Evolutionary conservation across 2,113 vertebrate species (phyloP).

Genomic region (Mesembrinibis cayennensis): DNA sequence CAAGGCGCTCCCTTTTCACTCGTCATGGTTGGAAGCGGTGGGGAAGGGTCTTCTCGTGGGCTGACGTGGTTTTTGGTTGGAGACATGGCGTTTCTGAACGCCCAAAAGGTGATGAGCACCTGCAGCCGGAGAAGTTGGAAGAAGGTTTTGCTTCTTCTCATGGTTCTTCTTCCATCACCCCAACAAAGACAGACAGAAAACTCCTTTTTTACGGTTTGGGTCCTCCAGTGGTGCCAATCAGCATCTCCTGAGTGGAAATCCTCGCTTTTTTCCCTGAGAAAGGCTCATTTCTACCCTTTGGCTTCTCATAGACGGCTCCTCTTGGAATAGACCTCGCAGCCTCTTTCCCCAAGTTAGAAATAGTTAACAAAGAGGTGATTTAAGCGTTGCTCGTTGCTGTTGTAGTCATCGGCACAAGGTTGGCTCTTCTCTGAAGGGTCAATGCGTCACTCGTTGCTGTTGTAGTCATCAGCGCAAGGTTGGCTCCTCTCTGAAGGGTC

Average conservation of each 20-base stretch:
- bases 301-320: background rate
- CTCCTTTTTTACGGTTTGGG: background rate
- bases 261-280: background rate
- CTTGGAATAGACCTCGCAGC: background rate
- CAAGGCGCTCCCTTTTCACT: background rate
- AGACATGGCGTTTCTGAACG: background rate
- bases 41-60: background rate
- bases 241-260: background rate
- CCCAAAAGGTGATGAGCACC: background rate
- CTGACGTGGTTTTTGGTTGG: background rate
- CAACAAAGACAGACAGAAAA: background rate
- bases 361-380: background rate
- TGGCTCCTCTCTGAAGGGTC: background rate
- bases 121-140: background rate
- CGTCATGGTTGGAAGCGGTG: accelerated
- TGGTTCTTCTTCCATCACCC: background rate
- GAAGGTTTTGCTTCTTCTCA: background rate
- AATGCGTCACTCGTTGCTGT: accelerated
- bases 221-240: background rate
- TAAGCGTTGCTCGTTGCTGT: background rate
- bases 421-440: background rate
- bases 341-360: background rate
- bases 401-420: background rate
- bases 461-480: accelerated
- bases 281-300: background rate